phyloP scores from a whole-genome alignment of 2,797 vertebrate species.

The Spheniscus humboldti region DNA sequence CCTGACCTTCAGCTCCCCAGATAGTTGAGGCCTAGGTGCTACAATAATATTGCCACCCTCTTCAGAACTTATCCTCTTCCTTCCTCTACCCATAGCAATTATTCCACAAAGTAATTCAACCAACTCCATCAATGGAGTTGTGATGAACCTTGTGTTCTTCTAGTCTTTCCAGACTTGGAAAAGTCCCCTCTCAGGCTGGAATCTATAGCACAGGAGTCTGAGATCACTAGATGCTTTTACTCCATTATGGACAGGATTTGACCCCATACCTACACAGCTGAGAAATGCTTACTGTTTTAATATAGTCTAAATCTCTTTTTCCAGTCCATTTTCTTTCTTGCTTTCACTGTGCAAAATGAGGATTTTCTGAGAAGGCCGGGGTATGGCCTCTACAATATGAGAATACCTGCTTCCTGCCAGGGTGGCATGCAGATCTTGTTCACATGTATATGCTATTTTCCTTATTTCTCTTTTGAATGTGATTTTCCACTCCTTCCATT shows the following conservation, averaged over 20 bases:
- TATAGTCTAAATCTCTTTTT: neutral
- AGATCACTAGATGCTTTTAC: neutral
- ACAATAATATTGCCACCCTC: neutral
- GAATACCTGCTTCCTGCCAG: neutral
- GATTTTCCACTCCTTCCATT: neutral
- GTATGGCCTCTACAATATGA: neutral
- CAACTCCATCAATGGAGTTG: neutral
- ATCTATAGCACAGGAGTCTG: neutral
- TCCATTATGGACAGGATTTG: neutral
- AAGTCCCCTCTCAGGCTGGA: neutral
- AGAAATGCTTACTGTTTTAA: neutral
- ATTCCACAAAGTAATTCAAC: neutral
- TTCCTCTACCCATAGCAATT: neutral
- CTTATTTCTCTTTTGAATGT: neutral
- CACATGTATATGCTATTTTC: neutral
- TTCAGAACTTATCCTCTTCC: neutral
- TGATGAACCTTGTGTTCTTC: neutral
- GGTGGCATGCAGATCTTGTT: neutral
- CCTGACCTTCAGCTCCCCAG: neutral
- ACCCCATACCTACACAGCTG: neutral
- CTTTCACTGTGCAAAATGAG: neutral
- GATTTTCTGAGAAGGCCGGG: neutral
- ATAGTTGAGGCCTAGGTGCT: neutral
- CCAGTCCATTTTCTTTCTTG: neutral
- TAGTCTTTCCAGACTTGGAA: neutral